Conservation (phyloP, 2,888 invertebrate species). For the Notodonta ziczac region DNA sequence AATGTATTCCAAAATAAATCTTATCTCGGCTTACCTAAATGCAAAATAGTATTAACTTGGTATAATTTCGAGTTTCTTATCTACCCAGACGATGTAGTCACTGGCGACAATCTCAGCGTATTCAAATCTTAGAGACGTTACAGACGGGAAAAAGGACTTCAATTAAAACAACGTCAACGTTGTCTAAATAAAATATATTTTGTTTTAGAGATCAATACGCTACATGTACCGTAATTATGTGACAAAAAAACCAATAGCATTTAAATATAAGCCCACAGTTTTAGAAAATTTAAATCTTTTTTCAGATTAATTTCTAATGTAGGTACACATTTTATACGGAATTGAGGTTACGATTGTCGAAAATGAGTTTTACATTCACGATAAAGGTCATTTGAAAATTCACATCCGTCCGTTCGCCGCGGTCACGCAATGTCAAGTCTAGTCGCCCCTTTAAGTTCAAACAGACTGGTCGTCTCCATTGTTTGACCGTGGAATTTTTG, state of each 20-base stretch:
- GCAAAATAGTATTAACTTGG: conserved; percentile 64
- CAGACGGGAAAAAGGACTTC: conserved; percentile 20
- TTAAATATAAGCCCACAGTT: too few relatives aligned
- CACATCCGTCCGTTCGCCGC: conserved; percentile 10
- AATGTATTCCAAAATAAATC: conserved; percentile 57
- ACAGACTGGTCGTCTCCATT: conserved; percentile 59
- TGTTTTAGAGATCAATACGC: too few relatives aligned
- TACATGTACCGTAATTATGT: too few relatives aligned
- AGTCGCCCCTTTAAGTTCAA: conserved; percentile 50
- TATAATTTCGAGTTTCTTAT: conserved; percentile 66
- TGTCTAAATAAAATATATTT: background rate
- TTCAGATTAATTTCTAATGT: too few relatives aligned
- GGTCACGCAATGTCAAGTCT: conserved; percentile 22
- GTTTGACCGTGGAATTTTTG: conserved; percentile 74
- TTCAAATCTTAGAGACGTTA: conserved; percentile 38
- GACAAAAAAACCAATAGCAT: too few relatives aligned
- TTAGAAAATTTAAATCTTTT: too few relatives aligned
- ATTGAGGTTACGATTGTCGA: too few relatives aligned
- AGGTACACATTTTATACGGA: too few relatives aligned
- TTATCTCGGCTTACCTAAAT: conserved; percentile 56
- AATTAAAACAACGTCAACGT: background rate
- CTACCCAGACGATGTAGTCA: conserved; percentile 50
- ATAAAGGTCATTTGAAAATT: conserved; percentile 1
- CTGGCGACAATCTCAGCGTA: conserved; percentile 34
- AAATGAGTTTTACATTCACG: background rate